Evolutionary conservation across 23 tunicate genomes (phyloP).

Genomic region (Ascidia mentula): DNA sequence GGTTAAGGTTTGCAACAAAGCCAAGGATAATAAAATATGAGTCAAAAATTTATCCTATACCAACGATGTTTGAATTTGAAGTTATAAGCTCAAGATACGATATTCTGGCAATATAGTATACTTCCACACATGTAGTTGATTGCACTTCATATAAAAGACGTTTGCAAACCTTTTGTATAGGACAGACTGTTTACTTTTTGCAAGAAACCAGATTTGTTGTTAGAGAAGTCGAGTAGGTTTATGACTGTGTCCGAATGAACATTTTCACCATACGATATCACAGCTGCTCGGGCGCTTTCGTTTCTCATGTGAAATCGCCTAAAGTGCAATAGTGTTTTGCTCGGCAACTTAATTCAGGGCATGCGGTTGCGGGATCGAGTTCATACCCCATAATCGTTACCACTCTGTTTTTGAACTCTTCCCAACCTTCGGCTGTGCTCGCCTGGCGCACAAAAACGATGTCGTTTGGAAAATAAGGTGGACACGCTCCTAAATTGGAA

Average conservation of each 20-base stretch:
- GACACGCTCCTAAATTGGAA: conserved; percentile 24
- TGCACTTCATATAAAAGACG: too few relatives aligned
- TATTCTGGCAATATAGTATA: too few relatives aligned
- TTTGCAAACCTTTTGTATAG: conserved; percentile 13
- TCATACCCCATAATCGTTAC: conserved; percentile 18
- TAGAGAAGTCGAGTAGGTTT: neutral
- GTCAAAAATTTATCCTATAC: too few relatives aligned
- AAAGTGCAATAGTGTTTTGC: neutral
- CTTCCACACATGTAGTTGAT: too few relatives aligned
- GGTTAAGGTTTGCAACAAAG: neutral
- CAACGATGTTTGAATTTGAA: too few relatives aligned
- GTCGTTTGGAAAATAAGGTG: conserved; percentile 29
- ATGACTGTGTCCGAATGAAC: conserved; percentile 5
- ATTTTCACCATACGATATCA: conserved; percentile 20
- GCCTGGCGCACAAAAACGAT: conserved; percentile 31
- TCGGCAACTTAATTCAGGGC: neutral
- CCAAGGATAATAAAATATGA: too few relatives aligned
- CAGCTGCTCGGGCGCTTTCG: conserved; percentile 25
- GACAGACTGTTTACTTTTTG: conserved; percentile 9
- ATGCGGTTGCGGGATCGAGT: neutral
- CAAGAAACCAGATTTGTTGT: neutral
- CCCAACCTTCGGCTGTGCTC: conserved; percentile 9
- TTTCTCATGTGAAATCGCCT: conserved; percentile 17
- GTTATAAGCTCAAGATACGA: too few relatives aligned
- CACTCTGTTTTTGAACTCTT: conserved; percentile 14